A percentile compares a stretch with the other conserved stretches of the same genome.
Evolutionary conservation across 2,113 vertebrate species (phyloP).

Genomic region (Leptobrachium ailaonicum): DNA sequence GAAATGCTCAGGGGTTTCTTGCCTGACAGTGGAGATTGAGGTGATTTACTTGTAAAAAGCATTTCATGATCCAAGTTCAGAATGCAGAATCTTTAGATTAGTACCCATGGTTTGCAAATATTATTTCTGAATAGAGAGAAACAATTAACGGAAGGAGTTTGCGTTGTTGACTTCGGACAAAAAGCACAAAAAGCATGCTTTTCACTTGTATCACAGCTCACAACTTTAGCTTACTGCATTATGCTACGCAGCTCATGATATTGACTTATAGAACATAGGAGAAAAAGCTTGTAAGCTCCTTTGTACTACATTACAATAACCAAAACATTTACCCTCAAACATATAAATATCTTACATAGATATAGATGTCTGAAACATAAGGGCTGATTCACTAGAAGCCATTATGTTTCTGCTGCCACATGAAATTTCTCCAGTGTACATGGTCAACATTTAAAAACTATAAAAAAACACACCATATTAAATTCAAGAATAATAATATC

Average conservation of each 20-base stretch:
- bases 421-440: slow-evolving; percentile 78
- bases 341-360: slow-evolving; percentile 72
- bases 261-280: slow-evolving; percentile 34
- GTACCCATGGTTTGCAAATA: slow-evolving; percentile 8
- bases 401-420: slow-evolving; percentile 74
- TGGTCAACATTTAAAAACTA: slow-evolving; percentile 71
- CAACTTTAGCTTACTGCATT: slow-evolving; percentile 43
- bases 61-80: slow-evolving; percentile 10
- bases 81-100: slow-evolving; percentile 21
- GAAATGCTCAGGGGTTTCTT: slow-evolving; percentile 50
- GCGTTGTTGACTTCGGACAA: slow-evolving; percentile 42
- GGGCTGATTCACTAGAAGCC: slow-evolving; percentile 70
- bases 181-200: slow-evolving; percentile 41
- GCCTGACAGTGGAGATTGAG: not conserved
- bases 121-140: slow-evolving; percentile 18
- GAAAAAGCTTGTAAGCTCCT: slow-evolving; percentile 43
- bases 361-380: slow-evolving; percentile 70
- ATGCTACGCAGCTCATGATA: slow-evolving; percentile 30
- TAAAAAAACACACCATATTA: slow-evolving; percentile 63
- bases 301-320: slow-evolving; percentile 69
- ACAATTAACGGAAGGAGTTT: slow-evolving; percentile 47
- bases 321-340: slow-evolving; percentile 63
- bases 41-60: slow-evolving; percentile 12
- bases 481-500: slow-evolving; percentile 74
- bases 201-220: slow-evolving; percentile 39